Base-by-base conservation (phyloP, 2,888 invertebrate genomes). In the Macrophya annulata region DNA sequence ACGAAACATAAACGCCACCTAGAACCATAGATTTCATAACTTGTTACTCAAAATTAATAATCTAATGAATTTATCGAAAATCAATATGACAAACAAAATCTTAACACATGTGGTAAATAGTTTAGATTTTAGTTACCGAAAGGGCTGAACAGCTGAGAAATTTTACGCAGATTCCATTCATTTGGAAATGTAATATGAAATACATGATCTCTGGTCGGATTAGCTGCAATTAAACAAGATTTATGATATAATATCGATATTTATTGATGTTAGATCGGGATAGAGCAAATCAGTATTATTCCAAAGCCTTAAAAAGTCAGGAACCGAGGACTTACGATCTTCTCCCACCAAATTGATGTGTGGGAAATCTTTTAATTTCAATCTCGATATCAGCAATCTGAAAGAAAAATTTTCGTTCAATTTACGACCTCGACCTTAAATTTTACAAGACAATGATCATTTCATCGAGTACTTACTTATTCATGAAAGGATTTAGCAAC, bases 121-220 rank as follows among this genome's bases (percentile, higher is more conserved):
- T 45, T 40, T 17, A 72, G n/a, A 85, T 25, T n/a, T 55, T 82
- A 89, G 94, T 94, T 93, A 97, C 98, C 97, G 93, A 96, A 97
- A 9, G 96, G 96, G 89, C 95, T 96, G 91, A 98, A 98, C 65
- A 98, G 93, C 89, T 96, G 95, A 51, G 94, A 94, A 86, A 98
- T 95, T 89, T 98, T 96, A 88, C 93, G 95, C 15, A 95, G 94
- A 90, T 95, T 96, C 97, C 98, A 98, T 37, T 96, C 95, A 89
- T 94, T 95, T 0, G 98, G 98, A 93, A 98, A 98, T 15, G 95
- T 96, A 17, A 98, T 89, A 91, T 97, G 96, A 92, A 98, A 97
- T 31, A 98, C 97, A 93, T 98, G 97, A 88, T 97, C 96, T 89
- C 98, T 94, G 5, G 95, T 94, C 0, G 97, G 96, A 68, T 94